phyloP scores from a whole-genome alignment of 2,797 vertebrate genomes.

The Glyptemys insculpta region DNA sequence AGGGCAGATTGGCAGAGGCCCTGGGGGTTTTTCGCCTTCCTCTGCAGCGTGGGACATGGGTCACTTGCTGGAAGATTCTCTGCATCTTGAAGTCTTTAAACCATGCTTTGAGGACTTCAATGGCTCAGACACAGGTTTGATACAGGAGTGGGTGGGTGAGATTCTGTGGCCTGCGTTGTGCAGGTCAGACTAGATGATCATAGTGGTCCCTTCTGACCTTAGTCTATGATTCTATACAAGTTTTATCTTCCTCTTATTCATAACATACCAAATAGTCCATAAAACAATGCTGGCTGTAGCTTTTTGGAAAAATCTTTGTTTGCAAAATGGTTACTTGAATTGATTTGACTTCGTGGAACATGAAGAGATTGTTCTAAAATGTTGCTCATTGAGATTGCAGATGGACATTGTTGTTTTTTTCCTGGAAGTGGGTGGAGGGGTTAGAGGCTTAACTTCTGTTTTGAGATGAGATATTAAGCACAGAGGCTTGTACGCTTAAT shows the following conservation, averaged over 20 bases:
- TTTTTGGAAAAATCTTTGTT: background rate
- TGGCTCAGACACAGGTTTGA: no score
- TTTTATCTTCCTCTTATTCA: background rate
- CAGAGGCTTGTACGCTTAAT: background rate
- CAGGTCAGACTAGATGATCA: no score
- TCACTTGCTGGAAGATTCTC: no score
- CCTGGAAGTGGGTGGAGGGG: background rate
- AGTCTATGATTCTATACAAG: background rate
- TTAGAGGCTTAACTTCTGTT: background rate
- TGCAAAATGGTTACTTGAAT: background rate
- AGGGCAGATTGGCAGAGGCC: no score
- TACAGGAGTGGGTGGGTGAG: no score
- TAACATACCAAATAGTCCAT: background rate
- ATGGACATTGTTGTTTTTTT: rapidly evolving
- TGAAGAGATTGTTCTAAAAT: background rate
- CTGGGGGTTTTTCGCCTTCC: no score
- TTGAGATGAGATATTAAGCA: background rate
- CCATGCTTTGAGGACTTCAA: no score
- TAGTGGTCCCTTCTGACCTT: no score
- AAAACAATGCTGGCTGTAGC: rapidly evolving
- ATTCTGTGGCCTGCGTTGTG: no score
- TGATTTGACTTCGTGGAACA: background rate
- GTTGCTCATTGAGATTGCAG: background rate
- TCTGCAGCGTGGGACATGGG: no score
- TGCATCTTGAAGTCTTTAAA: no score